Percentiles rank a stretch among this genome's conserved stretches.
These are phyloP conservation scores for Anoplophora glabripennis DNA, from an alignment of 1,140 invertebrate genomes.

Conservation along the genomic window DNA sequence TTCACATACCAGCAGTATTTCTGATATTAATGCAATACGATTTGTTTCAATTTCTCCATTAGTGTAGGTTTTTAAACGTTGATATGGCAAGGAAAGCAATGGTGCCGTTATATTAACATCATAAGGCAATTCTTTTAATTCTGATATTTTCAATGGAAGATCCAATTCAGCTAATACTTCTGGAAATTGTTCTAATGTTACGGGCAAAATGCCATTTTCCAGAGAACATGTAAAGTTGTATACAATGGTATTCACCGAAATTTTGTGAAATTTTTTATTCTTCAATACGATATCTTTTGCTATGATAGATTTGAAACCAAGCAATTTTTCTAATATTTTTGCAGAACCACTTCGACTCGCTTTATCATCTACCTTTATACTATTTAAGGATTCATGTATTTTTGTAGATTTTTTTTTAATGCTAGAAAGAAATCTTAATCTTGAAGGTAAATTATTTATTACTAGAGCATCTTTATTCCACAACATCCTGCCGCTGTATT, in stretches of 20 bases:
- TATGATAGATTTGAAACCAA: slow-evolving; percentile 13
- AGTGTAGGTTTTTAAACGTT: slow-evolving; percentile 20
- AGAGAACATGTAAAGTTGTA: slow-evolving; percentile 30
- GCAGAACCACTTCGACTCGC: background rate
- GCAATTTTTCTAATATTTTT: slow-evolving; percentile 21
- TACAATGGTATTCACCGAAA: slow-evolving; percentile 15
- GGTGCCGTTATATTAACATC: slow-evolving; percentile 24
- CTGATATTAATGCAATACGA: slow-evolving; percentile 23
- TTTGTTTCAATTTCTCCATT: slow-evolving; percentile 15
- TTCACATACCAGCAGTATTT: slow-evolving; percentile 28
- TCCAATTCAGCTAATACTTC: slow-evolving; percentile 28
- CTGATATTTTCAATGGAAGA: slow-evolving; percentile 27
- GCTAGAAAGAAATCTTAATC: too few relatives aligned
- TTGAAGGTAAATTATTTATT: too few relatives aligned
- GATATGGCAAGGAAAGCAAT: slow-evolving; percentile 21
- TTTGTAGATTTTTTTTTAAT: too few relatives aligned
- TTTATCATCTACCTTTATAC: too few relatives aligned
- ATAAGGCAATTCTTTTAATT: slow-evolving; percentile 28
- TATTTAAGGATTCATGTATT: too few relatives aligned
- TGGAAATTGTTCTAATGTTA: slow-evolving; percentile 33
- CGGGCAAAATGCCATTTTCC: slow-evolving; percentile 21
- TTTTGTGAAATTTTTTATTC: slow-evolving; percentile 18
- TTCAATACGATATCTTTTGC: slow-evolving; percentile 26
- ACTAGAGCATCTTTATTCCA: too few relatives aligned
- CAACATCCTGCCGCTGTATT: too few relatives aligned